Percentiles rank a stretch among this genome's conserved stretches.
Conservation (phyloP, 2,888 invertebrate genomes). For the Schizaphis graminum region DNA sequence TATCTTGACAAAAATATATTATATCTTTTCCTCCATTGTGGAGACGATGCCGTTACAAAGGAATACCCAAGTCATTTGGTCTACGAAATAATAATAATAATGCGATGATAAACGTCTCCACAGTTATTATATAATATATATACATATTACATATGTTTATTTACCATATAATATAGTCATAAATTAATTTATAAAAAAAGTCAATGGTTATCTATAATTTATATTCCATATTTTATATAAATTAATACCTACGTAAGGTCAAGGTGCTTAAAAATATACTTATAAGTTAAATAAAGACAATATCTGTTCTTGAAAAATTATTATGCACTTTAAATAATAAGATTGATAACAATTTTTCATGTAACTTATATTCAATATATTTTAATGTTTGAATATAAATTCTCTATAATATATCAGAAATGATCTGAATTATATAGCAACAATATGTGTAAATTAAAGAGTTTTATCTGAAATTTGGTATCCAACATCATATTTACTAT, state of each 20-base stretch:
- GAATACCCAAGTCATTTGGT: constrained; percentile 44
- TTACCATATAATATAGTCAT: not conserved
- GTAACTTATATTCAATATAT: not conserved
- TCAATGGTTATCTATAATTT: not conserved
- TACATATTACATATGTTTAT: constrained; percentile 47
- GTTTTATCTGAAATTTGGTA: not conserved
- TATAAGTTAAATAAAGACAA: not conserved
- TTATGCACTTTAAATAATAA: not conserved
- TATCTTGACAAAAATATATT: constrained; percentile 60
- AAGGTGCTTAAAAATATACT: not conserved
- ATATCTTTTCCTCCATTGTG: constrained; percentile 43
- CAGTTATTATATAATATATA: constrained; percentile 23
- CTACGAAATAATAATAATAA: constrained; percentile 45
- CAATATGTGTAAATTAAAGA: not conserved
- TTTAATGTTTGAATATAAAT: not conserved
- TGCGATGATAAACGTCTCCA: constrained; percentile 30
- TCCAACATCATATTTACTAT: not conserved
- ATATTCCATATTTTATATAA: not conserved
- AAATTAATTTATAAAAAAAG: not conserved
- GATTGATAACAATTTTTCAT: not conserved
- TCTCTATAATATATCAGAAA: not conserved
- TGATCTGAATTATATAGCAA: not conserved
- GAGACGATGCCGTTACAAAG: constrained; percentile 47
- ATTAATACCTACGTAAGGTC: not conserved
- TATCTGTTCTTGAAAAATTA: not conserved